phyloP scores from a whole-genome alignment of 2,797 vertebrate species.

The Melanotaenia parkinsoni region DNA sequence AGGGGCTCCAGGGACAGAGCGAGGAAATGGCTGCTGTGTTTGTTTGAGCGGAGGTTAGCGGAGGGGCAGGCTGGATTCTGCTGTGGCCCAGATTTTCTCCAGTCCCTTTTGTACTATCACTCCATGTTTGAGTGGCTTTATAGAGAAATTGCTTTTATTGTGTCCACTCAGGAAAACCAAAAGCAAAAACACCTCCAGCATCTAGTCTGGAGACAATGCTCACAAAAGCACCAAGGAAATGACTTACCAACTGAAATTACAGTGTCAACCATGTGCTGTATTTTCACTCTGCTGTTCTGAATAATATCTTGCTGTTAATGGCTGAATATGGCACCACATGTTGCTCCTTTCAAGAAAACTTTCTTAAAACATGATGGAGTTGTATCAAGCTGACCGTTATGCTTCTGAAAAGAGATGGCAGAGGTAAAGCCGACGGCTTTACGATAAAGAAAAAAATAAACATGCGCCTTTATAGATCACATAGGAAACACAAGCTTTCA shows the following conservation, averaged over 20 bases:
- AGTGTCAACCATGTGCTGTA: constrained; percentile 47
- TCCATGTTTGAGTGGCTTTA: constrained; percentile 78
- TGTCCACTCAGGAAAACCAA: constrained; percentile 75
- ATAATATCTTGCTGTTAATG: constrained; percentile 64
- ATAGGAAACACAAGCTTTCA: constrained; percentile 26
- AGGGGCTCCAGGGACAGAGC: constrained; percentile 68
- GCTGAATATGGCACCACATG: constrained; percentile 53
- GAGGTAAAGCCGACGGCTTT: constrained; percentile 32
- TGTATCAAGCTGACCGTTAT: constrained; percentile 6
- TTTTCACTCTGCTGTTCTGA: constrained; percentile 58
- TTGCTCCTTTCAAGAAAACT: constrained; percentile 59
- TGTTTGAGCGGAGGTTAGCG: constrained; percentile 77
- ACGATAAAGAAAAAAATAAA: constrained; percentile 36
- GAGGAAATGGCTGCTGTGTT: constrained; percentile 78
- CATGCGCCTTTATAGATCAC: constrained; percentile 9
- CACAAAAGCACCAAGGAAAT: constrained; percentile 76
- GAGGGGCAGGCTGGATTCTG: constrained; percentile 75
- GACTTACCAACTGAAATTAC: constrained; percentile 64
- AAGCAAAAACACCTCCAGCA: constrained; percentile 73
- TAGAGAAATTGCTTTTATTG: constrained; percentile 82
- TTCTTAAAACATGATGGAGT: constrained; percentile 20
- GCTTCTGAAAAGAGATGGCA: constrained; percentile 7
- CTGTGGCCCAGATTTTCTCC: constrained; percentile 78
- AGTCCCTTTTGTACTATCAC: constrained; percentile 78
- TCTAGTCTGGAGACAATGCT: constrained; percentile 71